Base-by-base conservation (phyloP, 2,888 invertebrate species). In the Junonia oenone region DNA sequence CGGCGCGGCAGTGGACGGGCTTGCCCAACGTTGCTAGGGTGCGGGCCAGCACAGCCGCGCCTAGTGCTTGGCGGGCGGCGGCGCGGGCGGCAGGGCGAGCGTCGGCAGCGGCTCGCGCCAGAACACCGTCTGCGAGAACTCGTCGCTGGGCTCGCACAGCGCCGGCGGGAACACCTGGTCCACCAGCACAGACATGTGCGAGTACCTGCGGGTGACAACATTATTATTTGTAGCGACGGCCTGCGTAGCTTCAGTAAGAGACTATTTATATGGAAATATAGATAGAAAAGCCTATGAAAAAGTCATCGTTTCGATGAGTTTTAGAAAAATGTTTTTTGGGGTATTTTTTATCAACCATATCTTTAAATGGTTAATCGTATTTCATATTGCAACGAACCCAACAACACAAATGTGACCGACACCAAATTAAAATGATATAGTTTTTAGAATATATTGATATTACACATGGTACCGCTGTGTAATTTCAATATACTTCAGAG, bases 161-260 rank as follows among this genome's bases (percentile, higher is more conserved):
- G 95, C 91, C 46, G 96, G 95, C 67, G 99, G 99, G 88, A 98
- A 99, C 81, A 99, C 93, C 84, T 98, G 98, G 91, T 99, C 99
- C 64, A 97, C 98, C 65, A 98, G 94, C 83, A 95, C 96, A 63
- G 96, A 95, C 95, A 99, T 96, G 83, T 96, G 96, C 58, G 96
- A 95, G 89, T 99, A 99, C 77, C 98, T 98, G 93, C 8, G 8
- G 29, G 43, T 13, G 11, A 8, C 15, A 2, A 4, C 11, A 17
- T 1, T 13, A 13, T 17, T 38, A 15, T 1, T 38, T 9, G 14
- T 17, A 38, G 31, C 22, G 22, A 22, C 22, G 5, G 11, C 9
- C 9, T 31, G 11, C 2, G 31, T 4, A 31, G 9, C 1, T 14
- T n/a, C 13, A 3, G 13, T 13, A 35, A 35, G 5, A 14, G 14